Percentiles rank a stretch among this genome's conserved stretches.
These are phyloP conservation scores for Chrysemys picta DNA, from an alignment of 2,113 vertebrate genomes.

Conservation along the genomic window DNA sequence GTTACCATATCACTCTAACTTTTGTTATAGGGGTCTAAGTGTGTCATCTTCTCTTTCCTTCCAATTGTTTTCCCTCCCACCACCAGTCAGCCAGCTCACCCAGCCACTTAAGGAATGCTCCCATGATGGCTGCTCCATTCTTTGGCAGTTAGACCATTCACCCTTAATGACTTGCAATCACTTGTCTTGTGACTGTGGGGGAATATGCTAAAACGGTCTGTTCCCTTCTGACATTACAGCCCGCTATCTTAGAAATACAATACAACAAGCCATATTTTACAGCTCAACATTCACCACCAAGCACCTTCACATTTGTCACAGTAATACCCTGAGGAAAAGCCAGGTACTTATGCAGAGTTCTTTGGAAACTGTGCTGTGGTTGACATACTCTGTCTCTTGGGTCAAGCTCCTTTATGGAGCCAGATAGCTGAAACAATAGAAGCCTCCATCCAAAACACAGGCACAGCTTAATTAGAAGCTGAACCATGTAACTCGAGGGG, in stretches of 20 bases:
- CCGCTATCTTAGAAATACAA: neutral
- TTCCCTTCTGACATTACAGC: neutral
- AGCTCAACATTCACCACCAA: neutral
- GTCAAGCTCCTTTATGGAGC: neutral
- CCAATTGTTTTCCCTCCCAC: neutral
- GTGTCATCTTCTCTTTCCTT: neutral
- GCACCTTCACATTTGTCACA: neutral
- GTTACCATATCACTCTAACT: neutral
- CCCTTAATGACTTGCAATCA: slow-evolving; percentile 1
- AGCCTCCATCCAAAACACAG: neutral
- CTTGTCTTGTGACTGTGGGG: neutral
- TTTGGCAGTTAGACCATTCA: neutral
- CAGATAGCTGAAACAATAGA: neutral
- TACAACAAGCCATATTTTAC: neutral
- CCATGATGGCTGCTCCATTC: neutral
- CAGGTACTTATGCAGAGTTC: neutral
- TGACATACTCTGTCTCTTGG: neutral
- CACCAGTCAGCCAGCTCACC: neutral
- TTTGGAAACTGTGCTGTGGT: neutral
- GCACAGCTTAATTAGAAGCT: neutral
- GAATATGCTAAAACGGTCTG: neutral
- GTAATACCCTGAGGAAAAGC: neutral
- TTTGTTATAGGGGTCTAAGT: neutral
- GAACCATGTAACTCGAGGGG: neutral
- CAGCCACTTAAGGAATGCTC: neutral